A percentile compares a stretch with the other conserved stretches of the same genome.
phyloP scores from a whole-genome alignment of 2,113 vertebrate genomes.

The Anguilla rostrata region DNA sequence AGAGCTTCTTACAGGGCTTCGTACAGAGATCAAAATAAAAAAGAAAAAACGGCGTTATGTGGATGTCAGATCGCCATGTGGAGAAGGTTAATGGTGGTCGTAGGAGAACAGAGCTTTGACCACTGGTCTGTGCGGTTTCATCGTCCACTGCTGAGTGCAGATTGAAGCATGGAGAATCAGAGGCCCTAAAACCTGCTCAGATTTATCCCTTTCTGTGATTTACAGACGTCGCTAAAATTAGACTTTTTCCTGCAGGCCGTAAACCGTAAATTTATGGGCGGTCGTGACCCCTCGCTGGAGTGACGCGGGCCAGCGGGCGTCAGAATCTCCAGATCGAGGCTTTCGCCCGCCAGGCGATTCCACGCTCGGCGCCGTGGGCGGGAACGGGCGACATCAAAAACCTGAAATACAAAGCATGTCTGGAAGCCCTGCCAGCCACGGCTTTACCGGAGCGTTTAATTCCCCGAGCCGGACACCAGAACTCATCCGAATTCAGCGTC shows the following conservation, averaged over 20 bases:
- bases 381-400: conserved; percentile 54
- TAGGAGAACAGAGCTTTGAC: not conserved
- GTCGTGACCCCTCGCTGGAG: not conserved
- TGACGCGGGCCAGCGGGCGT: too few relatives aligned
- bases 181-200: not conserved
- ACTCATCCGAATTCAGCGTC: conserved; percentile 8
- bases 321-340: not conserved
- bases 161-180: not conserved
- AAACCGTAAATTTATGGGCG: too few relatives aligned
- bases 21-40: not conserved
- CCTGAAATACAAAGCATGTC: conserved; percentile 37
- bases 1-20: not conserved
- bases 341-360: conserved; percentile 32
- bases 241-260: too few relatives aligned
- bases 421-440: conserved; percentile 42
- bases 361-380: conserved; percentile 32
- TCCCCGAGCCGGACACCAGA: not conserved
- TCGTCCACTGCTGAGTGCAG: not conserved
- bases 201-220: not conserved
- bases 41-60: not conserved
- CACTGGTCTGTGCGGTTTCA: not conserved
- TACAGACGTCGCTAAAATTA: not conserved
- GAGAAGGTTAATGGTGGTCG: not conserved
- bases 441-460: conserved; percentile 54
- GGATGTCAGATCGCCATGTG: not conserved